These are phyloP conservation scores for Scolanthus callimorphus DNA, from an alignment of 92 coral and sea anemone species.

Conservation along the genomic window DNA sequence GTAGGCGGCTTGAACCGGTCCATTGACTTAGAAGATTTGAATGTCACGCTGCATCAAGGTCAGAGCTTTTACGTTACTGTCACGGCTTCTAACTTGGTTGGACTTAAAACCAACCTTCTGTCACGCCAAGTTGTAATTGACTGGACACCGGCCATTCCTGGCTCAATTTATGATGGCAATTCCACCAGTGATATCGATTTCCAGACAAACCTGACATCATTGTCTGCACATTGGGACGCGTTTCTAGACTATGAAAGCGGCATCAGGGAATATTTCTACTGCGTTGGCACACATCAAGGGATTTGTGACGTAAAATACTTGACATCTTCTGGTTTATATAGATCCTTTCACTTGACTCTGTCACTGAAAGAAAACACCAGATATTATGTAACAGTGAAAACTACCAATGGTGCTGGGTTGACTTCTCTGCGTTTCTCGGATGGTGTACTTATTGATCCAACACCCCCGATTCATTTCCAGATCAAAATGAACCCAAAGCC, in stretches of 20 bases:
- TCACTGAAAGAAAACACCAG: conserved; percentile 40
- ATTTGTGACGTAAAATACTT: conserved; percentile 50
- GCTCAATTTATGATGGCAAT: conserved; percentile 70
- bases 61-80: conserved; percentile 57
- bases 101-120: conserved; percentile 52
- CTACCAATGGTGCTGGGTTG: conserved; percentile 79
- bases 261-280: conserved; percentile 68
- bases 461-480: conserved; percentile 48
- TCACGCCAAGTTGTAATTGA: conserved; percentile 83
- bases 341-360: conserved; percentile 20
- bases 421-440: conserved; percentile 45
- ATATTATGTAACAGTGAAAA: conserved; percentile 65
- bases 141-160: conserved; percentile 71
- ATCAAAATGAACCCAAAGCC: conserved; percentile 10
- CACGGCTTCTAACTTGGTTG: conserved; percentile 62
- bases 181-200: conserved; percentile 63
- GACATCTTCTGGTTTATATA: conserved; percentile 35
- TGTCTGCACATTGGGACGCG: conserved; percentile 70
- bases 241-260: conserved; percentile 78
- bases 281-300: conserved; percentile 71
- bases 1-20: conserved; percentile 49
- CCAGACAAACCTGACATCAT: conserved; percentile 28
- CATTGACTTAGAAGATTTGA: conserved; percentile 58
- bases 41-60: conserved; percentile 60
- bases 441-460: conserved; percentile 66